phyloP scores from a whole-genome alignment of 1,140 invertebrate species.

The Bombus ignitus region DNA sequence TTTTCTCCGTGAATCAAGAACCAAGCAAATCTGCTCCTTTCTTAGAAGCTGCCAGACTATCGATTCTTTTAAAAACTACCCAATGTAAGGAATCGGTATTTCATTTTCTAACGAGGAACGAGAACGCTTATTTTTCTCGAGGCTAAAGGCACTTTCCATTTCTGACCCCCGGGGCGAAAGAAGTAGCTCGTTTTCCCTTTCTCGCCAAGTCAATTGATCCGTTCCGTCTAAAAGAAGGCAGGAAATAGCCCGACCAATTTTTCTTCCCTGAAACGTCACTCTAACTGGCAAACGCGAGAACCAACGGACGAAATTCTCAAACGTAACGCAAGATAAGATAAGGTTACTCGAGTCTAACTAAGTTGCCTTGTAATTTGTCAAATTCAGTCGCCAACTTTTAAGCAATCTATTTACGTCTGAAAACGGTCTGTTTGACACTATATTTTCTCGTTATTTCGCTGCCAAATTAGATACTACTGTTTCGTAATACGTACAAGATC shows the following conservation, averaged over 20 bases:
- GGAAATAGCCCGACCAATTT: background rate
- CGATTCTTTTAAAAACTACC: background rate
- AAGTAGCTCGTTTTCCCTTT: conserved; percentile 1
- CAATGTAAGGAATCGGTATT: background rate
- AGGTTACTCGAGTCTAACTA: background rate
- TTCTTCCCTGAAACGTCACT: background rate
- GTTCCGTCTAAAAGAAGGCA: background rate
- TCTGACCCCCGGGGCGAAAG: background rate
- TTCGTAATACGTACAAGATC: background rate
- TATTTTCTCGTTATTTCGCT: background rate
- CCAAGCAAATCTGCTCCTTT: background rate
- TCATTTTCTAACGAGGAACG: background rate
- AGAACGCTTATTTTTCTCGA: background rate
- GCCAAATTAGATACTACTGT: background rate
- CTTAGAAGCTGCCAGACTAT: background rate
- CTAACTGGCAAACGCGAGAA: background rate
- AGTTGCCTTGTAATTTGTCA: background rate
- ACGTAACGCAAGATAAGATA: background rate
- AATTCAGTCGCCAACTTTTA: background rate
- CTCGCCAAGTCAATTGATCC: background rate
- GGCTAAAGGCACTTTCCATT: background rate
- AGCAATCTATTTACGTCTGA: background rate
- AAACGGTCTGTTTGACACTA: background rate
- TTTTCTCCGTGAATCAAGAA: background rate
- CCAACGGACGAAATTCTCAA: background rate